A percentile compares a stretch with the other conserved stretches of the same genome.
phyloP scores from a whole-genome alignment of 2,888 invertebrate genomes.

The Apotomis capreana region DNA sequence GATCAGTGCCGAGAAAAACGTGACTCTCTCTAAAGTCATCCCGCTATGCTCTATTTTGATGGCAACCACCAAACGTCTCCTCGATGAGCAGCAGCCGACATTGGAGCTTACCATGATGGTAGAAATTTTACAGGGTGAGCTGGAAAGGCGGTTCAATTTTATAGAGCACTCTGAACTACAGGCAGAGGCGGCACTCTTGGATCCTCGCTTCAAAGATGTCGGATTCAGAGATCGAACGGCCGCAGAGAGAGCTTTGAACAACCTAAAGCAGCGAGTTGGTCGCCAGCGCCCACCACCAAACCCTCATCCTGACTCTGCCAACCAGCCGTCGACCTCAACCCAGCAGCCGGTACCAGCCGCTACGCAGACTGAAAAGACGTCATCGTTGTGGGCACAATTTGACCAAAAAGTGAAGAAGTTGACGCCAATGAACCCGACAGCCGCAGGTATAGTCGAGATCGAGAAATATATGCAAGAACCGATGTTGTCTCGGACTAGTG shows the following conservation, averaged over 20 bases:
- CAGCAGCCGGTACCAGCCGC: neutral
- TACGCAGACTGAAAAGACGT: neutral
- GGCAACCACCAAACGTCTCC: too few species aligned
- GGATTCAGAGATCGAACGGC: constrained; percentile 1
- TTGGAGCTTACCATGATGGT: neutral
- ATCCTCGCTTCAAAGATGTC: constrained; percentile 17
- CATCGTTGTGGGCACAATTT: too few species aligned
- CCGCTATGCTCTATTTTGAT: neutral
- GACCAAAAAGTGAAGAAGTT: too few species aligned
- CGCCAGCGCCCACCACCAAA: too few species aligned
- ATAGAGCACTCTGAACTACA: neutral
- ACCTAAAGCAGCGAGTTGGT: neutral
- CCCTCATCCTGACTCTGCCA: too few species aligned
- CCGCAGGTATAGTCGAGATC: too few species aligned
- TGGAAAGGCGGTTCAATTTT: constrained; percentile 5
- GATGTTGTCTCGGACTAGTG: too few species aligned
- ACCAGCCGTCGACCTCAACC: neutral
- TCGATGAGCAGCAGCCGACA: too few species aligned
- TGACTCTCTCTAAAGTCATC: neutral
- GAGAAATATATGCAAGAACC: too few species aligned
- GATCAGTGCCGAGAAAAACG: constrained; percentile 6
- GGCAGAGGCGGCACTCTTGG: constrained; percentile 3
- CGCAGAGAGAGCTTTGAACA: neutral
- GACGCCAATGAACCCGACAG: too few species aligned
- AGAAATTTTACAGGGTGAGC: neutral